phyloP scores from a whole-genome alignment of 2,888 invertebrate species.

The Anticlea derivata region DNA sequence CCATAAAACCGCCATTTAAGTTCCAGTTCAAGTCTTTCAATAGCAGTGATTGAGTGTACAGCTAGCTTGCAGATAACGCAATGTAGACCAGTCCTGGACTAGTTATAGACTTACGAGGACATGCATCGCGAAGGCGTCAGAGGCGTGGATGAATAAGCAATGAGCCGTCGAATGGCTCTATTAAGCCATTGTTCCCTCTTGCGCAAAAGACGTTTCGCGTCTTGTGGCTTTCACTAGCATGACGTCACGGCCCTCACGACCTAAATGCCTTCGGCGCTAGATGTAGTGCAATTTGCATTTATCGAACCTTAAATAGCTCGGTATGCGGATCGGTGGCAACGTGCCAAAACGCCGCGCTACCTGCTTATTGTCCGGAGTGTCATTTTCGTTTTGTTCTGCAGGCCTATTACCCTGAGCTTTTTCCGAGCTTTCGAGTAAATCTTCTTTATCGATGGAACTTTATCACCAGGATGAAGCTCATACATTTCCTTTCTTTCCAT shows the following conservation, averaged over 20 bases:
- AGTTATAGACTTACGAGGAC: constrained; percentile 60
- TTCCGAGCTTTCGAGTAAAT: constrained; percentile 11
- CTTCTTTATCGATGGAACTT: constrained; percentile 13
- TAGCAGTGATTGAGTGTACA: constrained; percentile 19
- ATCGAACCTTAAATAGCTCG: constrained; percentile 56
- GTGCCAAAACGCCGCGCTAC: constrained; percentile 44
- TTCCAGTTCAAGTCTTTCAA: constrained; percentile 16
- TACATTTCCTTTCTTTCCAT: neutral
- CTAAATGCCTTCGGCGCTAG: constrained; percentile 69
- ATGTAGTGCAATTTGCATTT: constrained; percentile 71
- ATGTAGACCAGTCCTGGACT: constrained; percentile 30
- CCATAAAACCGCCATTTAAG: constrained; percentile 21
- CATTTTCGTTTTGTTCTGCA: constrained; percentile 21
- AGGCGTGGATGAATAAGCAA: constrained; percentile 83
- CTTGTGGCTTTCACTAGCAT: constrained; percentile 72
- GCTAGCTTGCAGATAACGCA: constrained; percentile 16
- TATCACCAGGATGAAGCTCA: constrained; percentile 2
- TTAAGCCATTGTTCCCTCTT: constrained; percentile 80
- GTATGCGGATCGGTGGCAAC: constrained; percentile 54
- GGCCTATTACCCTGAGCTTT: constrained; percentile 7
- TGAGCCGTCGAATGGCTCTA: constrained; percentile 82
- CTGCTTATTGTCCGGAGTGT: constrained; percentile 40
- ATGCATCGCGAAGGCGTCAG: constrained; percentile 77
- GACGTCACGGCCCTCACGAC: constrained; percentile 70
- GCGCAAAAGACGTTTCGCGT: constrained; percentile 78